These are phyloP conservation scores for Gobiocypris rarus DNA, from an alignment of 2,113 vertebrate genomes.

Conservation along the genomic window DNA sequence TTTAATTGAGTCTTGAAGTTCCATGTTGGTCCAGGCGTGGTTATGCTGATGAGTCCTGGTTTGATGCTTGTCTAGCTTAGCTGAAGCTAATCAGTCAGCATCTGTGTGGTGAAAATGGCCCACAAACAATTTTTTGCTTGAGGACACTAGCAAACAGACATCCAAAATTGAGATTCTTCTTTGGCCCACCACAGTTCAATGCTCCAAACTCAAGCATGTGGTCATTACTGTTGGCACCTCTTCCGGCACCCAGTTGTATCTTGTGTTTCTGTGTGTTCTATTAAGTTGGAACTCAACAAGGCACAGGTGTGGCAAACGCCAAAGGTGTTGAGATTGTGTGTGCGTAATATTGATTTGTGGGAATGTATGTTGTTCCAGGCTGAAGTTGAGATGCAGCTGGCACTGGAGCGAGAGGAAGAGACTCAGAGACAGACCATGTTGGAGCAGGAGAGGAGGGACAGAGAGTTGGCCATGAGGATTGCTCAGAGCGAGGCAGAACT, in stretches of 20 bases:
- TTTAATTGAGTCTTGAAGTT: background rate
- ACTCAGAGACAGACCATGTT: constrained; percentile 82
- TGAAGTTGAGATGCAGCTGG: constrained; percentile 89
- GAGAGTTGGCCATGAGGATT: constrained; percentile 94
- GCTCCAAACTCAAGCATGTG: background rate
- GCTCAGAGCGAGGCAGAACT: constrained; percentile 94
- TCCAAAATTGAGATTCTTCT: background rate
- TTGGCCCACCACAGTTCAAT: background rate
- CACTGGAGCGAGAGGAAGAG: constrained; percentile 86
- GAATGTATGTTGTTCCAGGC: constrained; percentile 73
- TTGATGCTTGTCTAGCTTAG: background rate
- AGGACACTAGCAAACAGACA: background rate
- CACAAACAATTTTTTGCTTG: too few relatives aligned
- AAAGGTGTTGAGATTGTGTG: constrained; percentile 10
- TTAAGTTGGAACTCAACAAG: constrained; percentile 7
- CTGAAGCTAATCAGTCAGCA: background rate
- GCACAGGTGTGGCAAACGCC: constrained; percentile 16
- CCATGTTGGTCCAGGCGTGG: background rate
- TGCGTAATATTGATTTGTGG: constrained; percentile 35
- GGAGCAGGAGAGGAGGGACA: constrained; percentile 93
- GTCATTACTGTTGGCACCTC: background rate
- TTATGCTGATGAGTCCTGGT: background rate
- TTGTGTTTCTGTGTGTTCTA: background rate
- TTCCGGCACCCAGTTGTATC: background rate
- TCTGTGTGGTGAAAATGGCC: background rate